These are phyloP conservation scores for Neria commutata DNA, from an alignment of 2,888 invertebrate species.

Conservation along the genomic window DNA sequence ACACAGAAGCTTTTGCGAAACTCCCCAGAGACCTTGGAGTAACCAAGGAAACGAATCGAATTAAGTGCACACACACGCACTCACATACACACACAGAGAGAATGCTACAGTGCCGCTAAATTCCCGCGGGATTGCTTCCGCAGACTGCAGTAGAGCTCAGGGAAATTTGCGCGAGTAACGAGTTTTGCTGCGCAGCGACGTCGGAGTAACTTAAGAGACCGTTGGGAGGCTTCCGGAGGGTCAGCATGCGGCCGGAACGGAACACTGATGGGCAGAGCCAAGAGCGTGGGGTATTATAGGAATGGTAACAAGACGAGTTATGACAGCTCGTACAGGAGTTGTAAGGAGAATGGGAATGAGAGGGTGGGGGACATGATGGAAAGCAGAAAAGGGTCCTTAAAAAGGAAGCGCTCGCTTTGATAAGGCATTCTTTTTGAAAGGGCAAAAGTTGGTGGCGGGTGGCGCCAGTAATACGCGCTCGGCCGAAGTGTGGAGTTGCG, in stretches of 20 bases:
- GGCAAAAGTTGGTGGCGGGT: too few relatives aligned
- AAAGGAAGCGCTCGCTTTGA: not conserved
- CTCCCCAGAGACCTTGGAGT: conserved; percentile 27
- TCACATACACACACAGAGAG: conserved; percentile 26
- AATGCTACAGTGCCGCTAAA: conserved; percentile 26
- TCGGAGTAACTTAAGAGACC: conserved; percentile 1
- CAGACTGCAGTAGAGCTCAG: conserved; percentile 33
- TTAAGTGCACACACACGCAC: conserved; percentile 55
- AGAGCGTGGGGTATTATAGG: not conserved
- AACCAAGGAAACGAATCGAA: conserved; percentile 60
- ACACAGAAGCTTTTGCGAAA: conserved; percentile 8
- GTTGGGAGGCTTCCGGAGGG: not conserved
- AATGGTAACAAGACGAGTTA: too few relatives aligned
- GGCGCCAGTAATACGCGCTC: too few relatives aligned
- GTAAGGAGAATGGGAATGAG: too few relatives aligned
- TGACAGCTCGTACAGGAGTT: too few relatives aligned
- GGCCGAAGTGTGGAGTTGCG: too few relatives aligned
- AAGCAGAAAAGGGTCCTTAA: too few relatives aligned
- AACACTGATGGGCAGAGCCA: not conserved
- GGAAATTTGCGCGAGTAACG: conserved; percentile 46
- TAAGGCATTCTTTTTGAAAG: conserved; percentile 7
- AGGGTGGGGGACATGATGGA: too few relatives aligned
- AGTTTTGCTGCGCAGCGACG: not conserved
- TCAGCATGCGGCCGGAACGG: not conserved
- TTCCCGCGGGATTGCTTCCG: conserved; percentile 37